Conservation (phyloP, 92 coral and sea anemone genomes). For the Plumapathes pennacea region DNA sequence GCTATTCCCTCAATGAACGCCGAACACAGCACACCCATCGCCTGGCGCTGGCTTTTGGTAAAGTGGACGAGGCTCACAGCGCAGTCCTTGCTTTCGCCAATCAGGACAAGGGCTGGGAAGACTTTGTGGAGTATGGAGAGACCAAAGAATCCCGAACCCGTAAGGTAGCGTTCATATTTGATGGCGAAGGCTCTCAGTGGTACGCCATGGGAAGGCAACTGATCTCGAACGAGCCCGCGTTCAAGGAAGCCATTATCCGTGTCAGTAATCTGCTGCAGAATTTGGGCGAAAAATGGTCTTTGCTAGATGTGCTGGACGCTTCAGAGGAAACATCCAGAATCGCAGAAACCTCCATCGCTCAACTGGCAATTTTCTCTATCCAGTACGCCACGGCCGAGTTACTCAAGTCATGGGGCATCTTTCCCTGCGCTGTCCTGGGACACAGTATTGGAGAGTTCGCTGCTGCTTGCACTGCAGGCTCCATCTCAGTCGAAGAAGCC, state of each 20-base stretch:
- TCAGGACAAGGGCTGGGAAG: slow-evolving; percentile 38
- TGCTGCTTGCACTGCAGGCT: slow-evolving; percentile 73
- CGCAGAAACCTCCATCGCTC: slow-evolving; percentile 52
- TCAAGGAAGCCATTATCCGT: slow-evolving; percentile 38
- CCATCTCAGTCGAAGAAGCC: slow-evolving; percentile 65
- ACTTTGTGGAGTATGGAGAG: slow-evolving; percentile 33
- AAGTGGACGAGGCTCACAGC: slow-evolving; percentile 52
- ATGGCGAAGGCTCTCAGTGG: slow-evolving; percentile 90
- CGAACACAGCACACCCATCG: slow-evolving; percentile 67
- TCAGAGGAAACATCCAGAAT: slow-evolving; percentile 38
- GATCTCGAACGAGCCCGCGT: slow-evolving; percentile 64
- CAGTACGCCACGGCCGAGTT: slow-evolving; percentile 73
- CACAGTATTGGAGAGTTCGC: slow-evolving; percentile 94
- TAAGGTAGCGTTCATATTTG: slow-evolving; percentile 73
- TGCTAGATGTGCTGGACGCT: slow-evolving; percentile 49
- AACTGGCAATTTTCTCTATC: slow-evolving; percentile 74
- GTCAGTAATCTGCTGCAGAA: slow-evolving; percentile 46
- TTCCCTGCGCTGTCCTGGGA: slow-evolving; percentile 83
- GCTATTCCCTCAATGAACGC: slow-evolving; percentile 81
- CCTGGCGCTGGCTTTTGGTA: slow-evolving; percentile 53
- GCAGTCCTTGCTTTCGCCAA: slow-evolving; percentile 35
- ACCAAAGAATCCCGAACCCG: slow-evolving; percentile 5
- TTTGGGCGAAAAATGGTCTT: slow-evolving; percentile 57
- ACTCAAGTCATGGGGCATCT: slow-evolving; percentile 78
- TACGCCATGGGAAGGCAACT: slow-evolving; percentile 80